Evolutionary conservation across 2,113 vertebrate species (phyloP).

Genomic region (Ivindomyrus marchei): DNA sequence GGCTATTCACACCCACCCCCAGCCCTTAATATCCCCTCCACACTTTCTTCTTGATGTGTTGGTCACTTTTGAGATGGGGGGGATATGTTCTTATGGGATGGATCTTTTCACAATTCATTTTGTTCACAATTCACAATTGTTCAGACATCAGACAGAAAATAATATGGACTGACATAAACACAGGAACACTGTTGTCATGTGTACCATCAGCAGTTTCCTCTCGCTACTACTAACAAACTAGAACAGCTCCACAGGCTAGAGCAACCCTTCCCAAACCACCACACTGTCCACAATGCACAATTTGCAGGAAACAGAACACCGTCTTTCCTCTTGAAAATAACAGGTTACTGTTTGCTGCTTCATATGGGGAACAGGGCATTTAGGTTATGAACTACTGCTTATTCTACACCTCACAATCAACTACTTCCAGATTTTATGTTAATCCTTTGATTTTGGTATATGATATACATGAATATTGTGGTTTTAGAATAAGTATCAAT

Average conservation of each 20-base stretch:
- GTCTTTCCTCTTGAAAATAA: neutral
- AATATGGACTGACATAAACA: neutral
- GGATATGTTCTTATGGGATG: neutral
- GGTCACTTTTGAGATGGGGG: neutral
- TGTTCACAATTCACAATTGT: too few relatives aligned
- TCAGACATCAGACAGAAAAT: neutral
- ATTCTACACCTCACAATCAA: neutral
- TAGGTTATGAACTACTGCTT: neutral
- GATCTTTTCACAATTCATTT: neutral
- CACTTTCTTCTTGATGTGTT: constrained; percentile 24
- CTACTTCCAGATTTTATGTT: neutral
- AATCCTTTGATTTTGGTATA: neutral
- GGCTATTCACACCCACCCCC: constrained; percentile 29
- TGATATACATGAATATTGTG: neutral
- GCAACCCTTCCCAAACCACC: neutral
- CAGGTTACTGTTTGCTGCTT: neutral
- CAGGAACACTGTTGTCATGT: neutral
- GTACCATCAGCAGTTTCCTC: neutral
- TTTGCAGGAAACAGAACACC: neutral
- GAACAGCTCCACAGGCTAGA: neutral
- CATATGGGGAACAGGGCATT: neutral
- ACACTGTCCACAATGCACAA: neutral
- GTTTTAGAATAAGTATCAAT: neutral
- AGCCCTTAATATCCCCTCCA: constrained; percentile 7
- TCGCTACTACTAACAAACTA: neutral